phyloP scores from a whole-genome alignment of 2,888 invertebrate species.

The Macrosiphum euphorbiae region DNA sequence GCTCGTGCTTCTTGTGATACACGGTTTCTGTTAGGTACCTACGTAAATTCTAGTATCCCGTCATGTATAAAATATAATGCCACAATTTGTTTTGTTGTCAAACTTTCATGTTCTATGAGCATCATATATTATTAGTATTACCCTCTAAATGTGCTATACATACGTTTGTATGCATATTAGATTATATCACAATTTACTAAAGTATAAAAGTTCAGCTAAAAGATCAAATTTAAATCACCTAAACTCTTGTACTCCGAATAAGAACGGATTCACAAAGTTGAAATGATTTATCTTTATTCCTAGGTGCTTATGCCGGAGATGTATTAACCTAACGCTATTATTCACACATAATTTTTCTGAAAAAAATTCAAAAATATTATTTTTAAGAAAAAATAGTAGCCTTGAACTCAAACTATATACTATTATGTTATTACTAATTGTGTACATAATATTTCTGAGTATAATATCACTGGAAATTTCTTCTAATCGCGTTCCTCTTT shows the following conservation, averaged over 20 bases:
- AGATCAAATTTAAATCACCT: slow-evolving; percentile 7
- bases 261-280: not conserved
- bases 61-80: slow-evolving; percentile 19
- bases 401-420: too few species aligned
- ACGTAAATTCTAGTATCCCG: not conserved
- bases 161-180: slow-evolving; percentile 1
- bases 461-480: too few species aligned
- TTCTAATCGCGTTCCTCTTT: too few species aligned
- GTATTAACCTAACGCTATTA: too few species aligned
- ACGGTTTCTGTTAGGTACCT: not conserved
- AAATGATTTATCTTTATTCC: not conserved
- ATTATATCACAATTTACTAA: not conserved
- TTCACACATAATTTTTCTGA: too few species aligned
- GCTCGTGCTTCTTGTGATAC: not conserved
- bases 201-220: slow-evolving; percentile 13
- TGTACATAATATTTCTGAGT: too few species aligned
- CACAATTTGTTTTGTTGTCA: slow-evolving; percentile 25
- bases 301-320: too few species aligned
- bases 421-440: not conserved
- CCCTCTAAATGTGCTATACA: slow-evolving; percentile 10
- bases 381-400: too few species aligned
- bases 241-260: not conserved
- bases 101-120: slow-evolving; percentile 15
- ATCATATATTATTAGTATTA: slow-evolving; percentile 5
- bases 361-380: too few species aligned